phyloP scores from a whole-genome alignment of 2,888 invertebrate species.

The Cheilosia grossa region DNA sequence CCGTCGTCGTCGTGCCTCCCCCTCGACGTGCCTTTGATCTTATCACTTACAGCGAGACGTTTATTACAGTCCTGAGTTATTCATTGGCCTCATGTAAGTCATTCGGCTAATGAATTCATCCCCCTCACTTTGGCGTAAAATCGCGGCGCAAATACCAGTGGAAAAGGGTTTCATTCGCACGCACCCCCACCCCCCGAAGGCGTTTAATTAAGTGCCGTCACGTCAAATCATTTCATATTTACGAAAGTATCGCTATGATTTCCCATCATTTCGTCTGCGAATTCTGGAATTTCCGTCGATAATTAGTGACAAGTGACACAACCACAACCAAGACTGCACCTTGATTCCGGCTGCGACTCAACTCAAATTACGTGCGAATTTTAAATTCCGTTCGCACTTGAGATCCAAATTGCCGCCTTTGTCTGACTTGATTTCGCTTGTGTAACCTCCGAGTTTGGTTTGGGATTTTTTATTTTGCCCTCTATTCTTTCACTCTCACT shows the following conservation, averaged over 20 bases:
- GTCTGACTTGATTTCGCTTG: constrained; percentile 62
- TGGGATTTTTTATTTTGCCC: constrained; percentile 8
- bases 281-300: constrained; percentile 57
- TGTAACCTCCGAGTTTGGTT: constrained; percentile 34
- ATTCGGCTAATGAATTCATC: constrained; percentile 70
- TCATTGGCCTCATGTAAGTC: constrained; percentile 64
- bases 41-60: constrained; percentile 67
- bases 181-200: constrained; percentile 34
- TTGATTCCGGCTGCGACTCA: constrained; percentile 14
- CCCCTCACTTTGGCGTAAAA: constrained; percentile 11
- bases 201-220: constrained; percentile 72
- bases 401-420: constrained; percentile 61
- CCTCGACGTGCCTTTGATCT: constrained; percentile 62
- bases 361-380: constrained; percentile 17
- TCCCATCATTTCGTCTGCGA: constrained; percentile 15
- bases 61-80: constrained; percentile 73
- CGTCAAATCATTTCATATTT: constrained; percentile 74
- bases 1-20: constrained; percentile 4
- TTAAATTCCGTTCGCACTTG: constrained; percentile 62
- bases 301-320: constrained; percentile 58
- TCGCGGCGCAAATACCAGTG: constrained; percentile 14
- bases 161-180: constrained; percentile 51
- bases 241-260: constrained; percentile 59
- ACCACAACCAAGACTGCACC: constrained; percentile 27
- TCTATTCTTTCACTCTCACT: constrained; percentile 30